These are phyloP conservation scores for Ooceraea biroi DNA, from an alignment of 1,140 invertebrate species.

Conservation along the genomic window DNA sequence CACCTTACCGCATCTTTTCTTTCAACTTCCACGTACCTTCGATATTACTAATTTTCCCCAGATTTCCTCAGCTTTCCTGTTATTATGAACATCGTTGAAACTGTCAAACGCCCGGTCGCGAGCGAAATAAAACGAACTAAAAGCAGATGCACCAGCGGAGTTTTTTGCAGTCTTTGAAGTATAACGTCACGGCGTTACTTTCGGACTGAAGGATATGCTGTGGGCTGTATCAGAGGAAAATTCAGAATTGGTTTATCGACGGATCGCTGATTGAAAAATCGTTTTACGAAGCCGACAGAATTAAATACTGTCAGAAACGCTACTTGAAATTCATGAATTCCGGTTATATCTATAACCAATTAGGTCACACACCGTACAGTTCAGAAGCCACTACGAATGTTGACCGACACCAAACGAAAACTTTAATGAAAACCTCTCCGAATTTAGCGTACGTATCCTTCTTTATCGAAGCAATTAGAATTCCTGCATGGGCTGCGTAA, in stretches of 20 bases:
- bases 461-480: conserved; percentile 82
- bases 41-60: conserved; percentile 36
- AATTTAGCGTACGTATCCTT: conserved; percentile 80
- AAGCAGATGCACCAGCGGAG: background rate
- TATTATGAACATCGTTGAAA: background rate
- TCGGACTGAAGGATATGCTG: background rate
- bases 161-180: background rate
- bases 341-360: conserved; percentile 73
- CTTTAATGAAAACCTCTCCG: conserved; percentile 83
- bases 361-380: conserved; percentile 68
- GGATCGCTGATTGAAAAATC: conserved; percentile 53
- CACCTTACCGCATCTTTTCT: conserved; percentile 17
- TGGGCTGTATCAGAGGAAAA: conserved; percentile 18
- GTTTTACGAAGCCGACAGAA: conserved; percentile 47
- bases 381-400: conserved; percentile 24
- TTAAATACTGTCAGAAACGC: conserved; percentile 20
- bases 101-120: background rate
- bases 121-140: background rate
- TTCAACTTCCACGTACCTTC: conserved; percentile 3
- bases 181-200: background rate
- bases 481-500: conserved; percentile 74
- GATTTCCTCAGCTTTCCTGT: background rate
- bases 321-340: conserved; percentile 73
- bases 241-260: conserved; percentile 60
- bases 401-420: conserved; percentile 48